These are phyloP conservation scores for Zygothrica quintamaculata DNA, from an alignment of 2,888 invertebrate genomes.

Conservation along the genomic window DNA sequence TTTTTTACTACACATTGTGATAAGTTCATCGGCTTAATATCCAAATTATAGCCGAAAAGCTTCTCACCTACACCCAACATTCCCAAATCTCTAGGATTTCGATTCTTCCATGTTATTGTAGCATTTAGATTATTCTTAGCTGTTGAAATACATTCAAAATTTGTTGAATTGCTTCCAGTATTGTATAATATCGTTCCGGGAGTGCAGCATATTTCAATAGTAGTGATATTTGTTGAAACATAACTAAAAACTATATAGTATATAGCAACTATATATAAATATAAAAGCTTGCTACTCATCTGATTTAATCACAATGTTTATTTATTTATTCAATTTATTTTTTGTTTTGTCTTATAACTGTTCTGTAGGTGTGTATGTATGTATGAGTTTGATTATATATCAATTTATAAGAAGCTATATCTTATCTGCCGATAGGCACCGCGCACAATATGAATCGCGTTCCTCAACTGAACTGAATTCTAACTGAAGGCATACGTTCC, in stretches of 20 bases:
- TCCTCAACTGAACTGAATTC: slow-evolving; percentile 23
- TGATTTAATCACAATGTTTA: slow-evolving; percentile 24
- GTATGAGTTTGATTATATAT: background rate
- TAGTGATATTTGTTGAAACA: slow-evolving; percentile 28
- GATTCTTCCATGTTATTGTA: background rate
- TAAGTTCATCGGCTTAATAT: background rate
- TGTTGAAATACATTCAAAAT: slow-evolving; percentile 30
- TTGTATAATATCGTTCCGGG: slow-evolving; percentile 39
- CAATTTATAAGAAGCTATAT: slow-evolving; percentile 17
- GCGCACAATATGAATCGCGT: slow-evolving; percentile 26
- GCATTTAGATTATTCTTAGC: slow-evolving; percentile 10
- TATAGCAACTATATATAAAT: slow-evolving; percentile 15
- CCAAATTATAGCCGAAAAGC: slow-evolving; percentile 35
- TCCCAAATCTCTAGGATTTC: slow-evolving; percentile 6
- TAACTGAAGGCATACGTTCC: slow-evolving; percentile 43
- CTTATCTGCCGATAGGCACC: slow-evolving; percentile 40
- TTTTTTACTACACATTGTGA: slow-evolving; percentile 7
- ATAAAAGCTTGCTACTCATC: slow-evolving; percentile 35
- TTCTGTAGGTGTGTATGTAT: slow-evolving; percentile 6
- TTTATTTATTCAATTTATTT: slow-evolving; percentile 6
- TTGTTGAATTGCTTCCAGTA: slow-evolving; percentile 10
- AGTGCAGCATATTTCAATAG: slow-evolving; percentile 43
- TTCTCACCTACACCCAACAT: slow-evolving; percentile 24
- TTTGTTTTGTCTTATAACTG: background rate
- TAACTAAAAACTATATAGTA: slow-evolving; percentile 48